phyloP scores from a whole-genome alignment of 2,113 vertebrate species.

The Poicephalus meyeri region DNA sequence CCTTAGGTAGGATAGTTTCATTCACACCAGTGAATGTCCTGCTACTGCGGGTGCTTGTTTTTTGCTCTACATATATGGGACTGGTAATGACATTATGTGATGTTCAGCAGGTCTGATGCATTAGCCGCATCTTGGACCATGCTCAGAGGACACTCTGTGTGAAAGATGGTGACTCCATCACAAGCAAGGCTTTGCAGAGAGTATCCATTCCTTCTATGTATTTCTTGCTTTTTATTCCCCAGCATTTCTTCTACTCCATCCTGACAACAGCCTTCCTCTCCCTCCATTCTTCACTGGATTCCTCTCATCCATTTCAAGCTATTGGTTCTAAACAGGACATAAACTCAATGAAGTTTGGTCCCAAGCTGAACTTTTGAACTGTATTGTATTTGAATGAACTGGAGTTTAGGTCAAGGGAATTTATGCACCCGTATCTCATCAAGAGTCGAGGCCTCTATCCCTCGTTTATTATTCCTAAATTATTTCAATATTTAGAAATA shows the following conservation, averaged over 20 bases:
- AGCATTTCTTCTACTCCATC: not conserved
- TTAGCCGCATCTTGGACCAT: not conserved
- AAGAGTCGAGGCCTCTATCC: not conserved
- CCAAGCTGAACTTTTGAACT: conserved; percentile 22
- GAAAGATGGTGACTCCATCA: not conserved
- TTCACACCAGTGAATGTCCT: not conserved
- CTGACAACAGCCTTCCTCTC: not conserved
- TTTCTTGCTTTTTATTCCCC: not conserved
- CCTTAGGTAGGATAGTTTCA: not conserved
- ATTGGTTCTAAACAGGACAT: not conserved
- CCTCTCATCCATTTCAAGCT: not conserved
- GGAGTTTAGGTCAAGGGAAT: not conserved
- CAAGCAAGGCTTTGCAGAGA: not conserved
- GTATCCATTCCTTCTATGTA: not conserved
- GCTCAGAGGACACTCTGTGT: not conserved
- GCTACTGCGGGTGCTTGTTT: not conserved
- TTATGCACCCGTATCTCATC: not conserved
- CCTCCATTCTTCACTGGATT: not conserved
- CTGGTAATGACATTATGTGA: not conserved
- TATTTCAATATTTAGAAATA: not conserved
- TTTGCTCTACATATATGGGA: not conserved
- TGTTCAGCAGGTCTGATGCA: not conserved
- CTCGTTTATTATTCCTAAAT: not conserved
- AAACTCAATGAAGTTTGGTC: not conserved
- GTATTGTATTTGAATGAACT: not conserved